A percentile compares a stretch with the other conserved stretches of the same genome.
These are phyloP conservation scores for Osmoderma eremita DNA, from an alignment of 2,888 invertebrate species.

Conservation along the genomic window DNA sequence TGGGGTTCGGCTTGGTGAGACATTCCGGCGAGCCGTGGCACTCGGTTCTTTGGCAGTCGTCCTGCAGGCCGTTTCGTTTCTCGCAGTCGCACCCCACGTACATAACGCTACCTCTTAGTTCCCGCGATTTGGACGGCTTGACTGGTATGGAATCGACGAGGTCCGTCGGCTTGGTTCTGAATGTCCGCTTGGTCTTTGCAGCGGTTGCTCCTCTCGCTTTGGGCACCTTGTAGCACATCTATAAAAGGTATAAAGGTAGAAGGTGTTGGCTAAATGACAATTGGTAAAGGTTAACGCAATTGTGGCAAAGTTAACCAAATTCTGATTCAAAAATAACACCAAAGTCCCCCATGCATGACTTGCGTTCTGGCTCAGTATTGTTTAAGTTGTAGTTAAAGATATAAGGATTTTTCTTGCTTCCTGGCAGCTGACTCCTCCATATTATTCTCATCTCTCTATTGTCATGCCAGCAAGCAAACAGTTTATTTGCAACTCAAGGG, in stretches of 20 bases:
- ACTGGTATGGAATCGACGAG: conserved; percentile 16
- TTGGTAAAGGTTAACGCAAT: too few species aligned
- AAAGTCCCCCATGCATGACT: too few species aligned
- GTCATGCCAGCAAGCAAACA: too few species aligned
- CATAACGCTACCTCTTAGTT: conserved; percentile 66
- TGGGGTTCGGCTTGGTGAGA: conserved; percentile 63
- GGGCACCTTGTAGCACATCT: conserved; percentile 53
- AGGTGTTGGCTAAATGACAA: too few species aligned
- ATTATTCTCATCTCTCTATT: too few species aligned
- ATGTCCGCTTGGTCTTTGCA: conserved; percentile 22
- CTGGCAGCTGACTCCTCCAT: too few species aligned
- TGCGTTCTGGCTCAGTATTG: too few species aligned
- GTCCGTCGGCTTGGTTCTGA: neutral
- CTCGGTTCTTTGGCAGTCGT: conserved; percentile 67
- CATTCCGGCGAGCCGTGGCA: conserved; percentile 67
- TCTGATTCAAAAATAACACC: too few species aligned
- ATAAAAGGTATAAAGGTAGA: neutral
- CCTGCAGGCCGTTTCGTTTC: conserved; percentile 69
- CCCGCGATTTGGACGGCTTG: conserved; percentile 65
- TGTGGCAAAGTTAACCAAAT: too few species aligned
- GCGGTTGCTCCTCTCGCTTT: conserved; percentile 6
- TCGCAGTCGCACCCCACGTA: conserved; percentile 70
- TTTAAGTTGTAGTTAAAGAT: too few species aligned
- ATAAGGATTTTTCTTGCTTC: too few species aligned
- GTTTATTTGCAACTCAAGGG: too few species aligned